Percentiles rank a stretch among this genome's conserved stretches.
These are phyloP conservation scores for Octodon degus DNA, from an alignment of 2,113 vertebrate genomes.

Conservation along the genomic window DNA sequence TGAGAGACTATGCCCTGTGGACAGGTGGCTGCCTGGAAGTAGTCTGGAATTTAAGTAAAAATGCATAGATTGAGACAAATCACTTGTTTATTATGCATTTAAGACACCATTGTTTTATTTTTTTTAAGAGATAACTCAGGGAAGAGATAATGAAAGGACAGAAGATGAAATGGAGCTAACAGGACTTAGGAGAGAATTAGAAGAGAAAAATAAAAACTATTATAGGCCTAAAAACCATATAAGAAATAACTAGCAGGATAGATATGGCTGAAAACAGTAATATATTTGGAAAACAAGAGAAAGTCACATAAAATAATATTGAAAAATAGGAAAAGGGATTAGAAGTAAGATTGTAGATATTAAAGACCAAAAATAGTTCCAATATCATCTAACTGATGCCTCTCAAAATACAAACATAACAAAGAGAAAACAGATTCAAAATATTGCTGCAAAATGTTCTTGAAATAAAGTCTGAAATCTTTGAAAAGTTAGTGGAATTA, in stretches of 20 bases:
- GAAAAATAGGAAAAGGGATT: slow-evolving; percentile 13
- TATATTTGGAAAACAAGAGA: not conserved
- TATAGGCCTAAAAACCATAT: not conserved
- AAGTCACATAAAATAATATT: not conserved
- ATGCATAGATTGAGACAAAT: not conserved
- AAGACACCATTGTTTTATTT: not conserved
- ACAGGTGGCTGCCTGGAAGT: not conserved
- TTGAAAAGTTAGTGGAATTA: slow-evolving; percentile 46
- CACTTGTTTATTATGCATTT: not conserved
- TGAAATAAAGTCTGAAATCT: not conserved
- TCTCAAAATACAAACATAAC: not conserved
- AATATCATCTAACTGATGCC: not conserved
- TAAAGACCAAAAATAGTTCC: not conserved
- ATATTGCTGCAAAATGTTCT: not conserved
- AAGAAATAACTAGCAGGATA: slow-evolving; percentile 9
- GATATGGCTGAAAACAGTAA: not conserved
- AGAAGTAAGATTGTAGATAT: slow-evolving; percentile 4
- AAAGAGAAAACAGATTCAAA: not conserved
- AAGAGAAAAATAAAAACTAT: not conserved
- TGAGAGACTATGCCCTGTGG: not conserved
- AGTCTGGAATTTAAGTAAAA: not conserved
- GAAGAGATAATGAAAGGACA: not conserved
- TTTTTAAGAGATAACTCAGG: not conserved
- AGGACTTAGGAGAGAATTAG: not conserved
- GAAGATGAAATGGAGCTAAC: not conserved